Conservation (phyloP, 2,888 invertebrate genomes). For the Agrochola litura region DNA sequence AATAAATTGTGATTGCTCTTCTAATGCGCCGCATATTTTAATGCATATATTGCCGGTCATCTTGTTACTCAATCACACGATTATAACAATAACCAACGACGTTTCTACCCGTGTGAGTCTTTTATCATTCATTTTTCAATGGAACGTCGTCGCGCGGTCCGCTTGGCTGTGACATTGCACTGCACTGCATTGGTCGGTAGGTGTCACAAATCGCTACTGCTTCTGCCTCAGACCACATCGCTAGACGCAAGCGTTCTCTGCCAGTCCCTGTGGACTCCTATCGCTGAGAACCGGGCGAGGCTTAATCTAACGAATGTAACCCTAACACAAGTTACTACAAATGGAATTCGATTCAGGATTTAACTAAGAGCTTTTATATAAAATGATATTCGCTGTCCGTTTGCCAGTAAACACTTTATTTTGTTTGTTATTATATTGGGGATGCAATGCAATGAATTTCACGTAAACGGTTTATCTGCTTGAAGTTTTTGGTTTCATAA, state of each 20-base stretch:
- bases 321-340: constrained; percentile 87
- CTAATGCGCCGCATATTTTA: neutral
- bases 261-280: constrained; percentile 84
- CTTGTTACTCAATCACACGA: neutral
- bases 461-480: constrained; percentile 9
- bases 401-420: constrained; percentile 56
- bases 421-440: constrained; percentile 54
- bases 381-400: constrained; percentile 69
- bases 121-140: neutral
- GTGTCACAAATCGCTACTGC: constrained; percentile 7
- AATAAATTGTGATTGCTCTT: neutral
- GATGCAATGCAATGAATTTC: constrained; percentile 40
- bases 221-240: constrained; percentile 56
- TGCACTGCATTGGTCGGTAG: neutral
- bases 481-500: neutral
- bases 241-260: constrained; percentile 75
- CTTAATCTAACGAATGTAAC: constrained; percentile 87
- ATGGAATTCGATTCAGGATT: constrained; percentile 87
- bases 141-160: neutral
- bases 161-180: neutral
- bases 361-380: constrained; percentile 83
- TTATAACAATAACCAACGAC: neutral
- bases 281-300: constrained; percentile 82
- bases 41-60: neutral
- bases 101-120: neutral